These are phyloP conservation scores for Brachirus orientalis DNA, from an alignment of 2,113 vertebrate genomes.

Conservation along the genomic window DNA sequence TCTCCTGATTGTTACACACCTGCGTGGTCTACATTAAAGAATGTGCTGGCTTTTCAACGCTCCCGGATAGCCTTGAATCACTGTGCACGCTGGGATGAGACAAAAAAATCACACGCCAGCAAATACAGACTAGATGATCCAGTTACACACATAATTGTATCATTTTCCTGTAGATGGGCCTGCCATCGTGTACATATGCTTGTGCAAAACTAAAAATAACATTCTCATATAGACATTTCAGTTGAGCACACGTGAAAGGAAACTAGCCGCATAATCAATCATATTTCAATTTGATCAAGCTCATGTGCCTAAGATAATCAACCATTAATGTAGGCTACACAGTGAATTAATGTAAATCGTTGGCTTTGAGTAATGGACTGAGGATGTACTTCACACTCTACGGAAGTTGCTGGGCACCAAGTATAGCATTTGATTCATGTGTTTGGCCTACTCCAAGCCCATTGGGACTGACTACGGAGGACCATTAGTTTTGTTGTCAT, in stretches of 20 bases:
- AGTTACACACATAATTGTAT: background rate
- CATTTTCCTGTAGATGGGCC: too few relatives aligned
- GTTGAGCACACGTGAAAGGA: constrained; percentile 4
- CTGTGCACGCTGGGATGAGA: background rate
- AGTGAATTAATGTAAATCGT: constrained; percentile 51
- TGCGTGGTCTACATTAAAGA: constrained; percentile 27
- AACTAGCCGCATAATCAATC: constrained; percentile 42
- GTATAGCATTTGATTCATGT: constrained; percentile 73
- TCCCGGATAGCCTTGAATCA: background rate
- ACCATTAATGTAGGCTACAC: constrained; percentile 51
- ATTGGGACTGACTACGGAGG: constrained; percentile 57
- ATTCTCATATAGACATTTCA: background rate
- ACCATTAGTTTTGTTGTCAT: constrained; percentile 75
- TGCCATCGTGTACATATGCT: background rate
- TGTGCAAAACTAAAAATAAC: background rate
- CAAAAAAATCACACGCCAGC: background rate
- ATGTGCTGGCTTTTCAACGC: background rate
- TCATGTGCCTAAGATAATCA: constrained; percentile 56
- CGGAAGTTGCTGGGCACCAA: constrained; percentile 55
- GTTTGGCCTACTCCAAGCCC: constrained; percentile 64
- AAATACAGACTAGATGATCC: background rate
- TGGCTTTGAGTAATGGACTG: constrained; percentile 66
- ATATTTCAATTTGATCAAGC: constrained; percentile 36
- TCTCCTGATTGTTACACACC: constrained; percentile 27
- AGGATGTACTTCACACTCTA: constrained; percentile 58